phyloP scores from a whole-genome alignment of 2,113 vertebrate genomes.

The Ursus arctos region DNA sequence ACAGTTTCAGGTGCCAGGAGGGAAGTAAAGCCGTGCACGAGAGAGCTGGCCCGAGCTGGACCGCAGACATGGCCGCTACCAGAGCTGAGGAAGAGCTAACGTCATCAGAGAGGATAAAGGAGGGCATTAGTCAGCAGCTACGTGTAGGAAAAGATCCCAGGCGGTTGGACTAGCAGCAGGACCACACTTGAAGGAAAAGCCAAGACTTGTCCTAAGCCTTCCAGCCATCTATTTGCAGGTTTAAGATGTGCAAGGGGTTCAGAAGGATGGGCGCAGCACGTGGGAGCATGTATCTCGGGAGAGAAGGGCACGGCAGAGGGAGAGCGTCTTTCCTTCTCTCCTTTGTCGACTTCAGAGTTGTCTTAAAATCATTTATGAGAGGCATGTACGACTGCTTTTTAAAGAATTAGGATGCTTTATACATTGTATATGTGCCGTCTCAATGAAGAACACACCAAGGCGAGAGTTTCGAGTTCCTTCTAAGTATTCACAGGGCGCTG shows the following conservation, averaged over 20 bases:
- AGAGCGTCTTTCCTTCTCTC: too few relatives aligned
- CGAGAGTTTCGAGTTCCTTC: background rate
- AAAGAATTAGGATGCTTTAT: background rate
- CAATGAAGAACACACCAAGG: too few relatives aligned
- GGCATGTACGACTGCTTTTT: background rate
- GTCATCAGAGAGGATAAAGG: too few relatives aligned
- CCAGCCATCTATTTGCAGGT: fast-evolving
- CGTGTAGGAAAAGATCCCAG: fast-evolving
- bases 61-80: fast-evolving
- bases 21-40: background rate
- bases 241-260: background rate
- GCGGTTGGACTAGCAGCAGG: background rate
- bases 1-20: background rate
- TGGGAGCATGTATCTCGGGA: fast-evolving
- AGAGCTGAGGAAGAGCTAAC: fast-evolving
- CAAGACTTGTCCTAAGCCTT: too few relatives aligned
- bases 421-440: background rate
- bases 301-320: background rate
- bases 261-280: background rate
- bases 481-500: fast-evolving
- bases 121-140: fast-evolving
- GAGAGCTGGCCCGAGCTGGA: background rate
- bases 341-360: background rate
- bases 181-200: background rate
- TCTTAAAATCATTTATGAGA: background rate